Evolutionary conservation across 37 sponge, comb jelly and placozoan genomes (phyloP), one percentile per base, ranked within the genome.

Genomic region (Aplysina aerophoba): DNA sequence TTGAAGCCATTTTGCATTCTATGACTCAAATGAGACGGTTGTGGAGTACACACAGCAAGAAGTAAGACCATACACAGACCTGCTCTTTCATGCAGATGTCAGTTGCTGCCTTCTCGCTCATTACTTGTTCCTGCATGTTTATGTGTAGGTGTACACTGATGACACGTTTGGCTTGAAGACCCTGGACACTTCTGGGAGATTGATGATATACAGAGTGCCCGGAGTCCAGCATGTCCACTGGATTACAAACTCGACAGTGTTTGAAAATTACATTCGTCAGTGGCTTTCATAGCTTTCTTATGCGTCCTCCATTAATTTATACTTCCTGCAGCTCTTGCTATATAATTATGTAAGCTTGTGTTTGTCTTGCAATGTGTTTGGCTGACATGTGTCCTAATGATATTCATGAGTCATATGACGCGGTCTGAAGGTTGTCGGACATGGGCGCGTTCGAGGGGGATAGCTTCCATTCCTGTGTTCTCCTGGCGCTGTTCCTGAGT

Each of bases 101-200:
- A 44, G 50, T 11, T 8, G 8, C 50, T 44, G 50, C 8, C 50
- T 44, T 11, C 8, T 44, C 50, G 27, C 8, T 44, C 50, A 16
- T 24, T 12, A 28, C 61, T 13, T 22, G 0, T 81, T 59, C 16
- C 37, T 25, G 30, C 41, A 4, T 62, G 19, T 66, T 3, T 8
- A 24, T 12, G 4, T 54, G 15, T 73, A 95, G 92, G 89, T 86
- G 59, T 95, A 90, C 58, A 55, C 59, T 21, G 80, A 66, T 15
- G 95, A 95, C 78, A 69, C 83, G 1, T 92, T 95, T 83, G 95
- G 95, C 4, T 81, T 95, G 5, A 64, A 79, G 78, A 92, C 95
- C 55, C 78, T 95, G 30, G 57, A 87, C 72, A 37, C 64, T 15
- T 15, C 21, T 22, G 84, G 84, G 5, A 85, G 63, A 16, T 55